phyloP scores from a whole-genome alignment of 2,113 vertebrate species.

The Oenanthe melanoleuca region DNA sequence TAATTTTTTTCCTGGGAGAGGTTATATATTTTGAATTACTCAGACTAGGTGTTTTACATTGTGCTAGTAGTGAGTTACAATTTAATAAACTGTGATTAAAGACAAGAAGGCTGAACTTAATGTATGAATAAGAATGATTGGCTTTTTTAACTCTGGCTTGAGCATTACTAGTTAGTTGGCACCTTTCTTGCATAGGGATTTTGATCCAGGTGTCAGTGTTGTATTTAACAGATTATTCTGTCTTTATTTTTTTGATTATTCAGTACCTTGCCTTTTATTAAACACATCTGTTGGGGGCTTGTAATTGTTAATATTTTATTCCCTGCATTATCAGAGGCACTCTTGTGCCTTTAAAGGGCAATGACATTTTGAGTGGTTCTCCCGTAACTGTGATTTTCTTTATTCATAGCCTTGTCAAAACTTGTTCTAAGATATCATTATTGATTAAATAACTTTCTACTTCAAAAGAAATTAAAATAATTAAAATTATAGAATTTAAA shows the following conservation, averaged over 20 bases:
- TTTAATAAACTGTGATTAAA: conserved; percentile 61
- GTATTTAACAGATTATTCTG: not conserved
- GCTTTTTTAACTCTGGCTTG: not conserved
- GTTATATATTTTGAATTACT: conserved; percentile 61
- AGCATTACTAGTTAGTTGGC: not conserved
- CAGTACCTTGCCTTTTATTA: not conserved
- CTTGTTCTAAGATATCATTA: not conserved
- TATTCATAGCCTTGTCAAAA: conserved; percentile 20
- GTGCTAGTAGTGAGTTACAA: conserved; percentile 6
- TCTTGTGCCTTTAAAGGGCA: not conserved
- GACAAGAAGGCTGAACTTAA: conserved; percentile 29
- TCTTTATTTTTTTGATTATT: not conserved
- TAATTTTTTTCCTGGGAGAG: conserved; percentile 29
- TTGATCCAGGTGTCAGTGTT: not conserved
- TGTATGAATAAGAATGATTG: conserved; percentile 16
- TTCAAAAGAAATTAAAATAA: not conserved
- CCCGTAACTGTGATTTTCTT: not conserved
- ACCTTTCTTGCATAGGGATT: not conserved
- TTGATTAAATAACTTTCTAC: not conserved
- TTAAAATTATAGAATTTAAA: too few species aligned
- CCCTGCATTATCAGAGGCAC: not conserved
- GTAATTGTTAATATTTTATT: conserved; percentile 23
- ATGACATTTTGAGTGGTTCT: not conserved
- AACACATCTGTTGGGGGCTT: not conserved
- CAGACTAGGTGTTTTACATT: conserved; percentile 61